phyloP scores from a whole-genome alignment of 2,888 invertebrate species.

The Hypomecis atomaria region DNA sequence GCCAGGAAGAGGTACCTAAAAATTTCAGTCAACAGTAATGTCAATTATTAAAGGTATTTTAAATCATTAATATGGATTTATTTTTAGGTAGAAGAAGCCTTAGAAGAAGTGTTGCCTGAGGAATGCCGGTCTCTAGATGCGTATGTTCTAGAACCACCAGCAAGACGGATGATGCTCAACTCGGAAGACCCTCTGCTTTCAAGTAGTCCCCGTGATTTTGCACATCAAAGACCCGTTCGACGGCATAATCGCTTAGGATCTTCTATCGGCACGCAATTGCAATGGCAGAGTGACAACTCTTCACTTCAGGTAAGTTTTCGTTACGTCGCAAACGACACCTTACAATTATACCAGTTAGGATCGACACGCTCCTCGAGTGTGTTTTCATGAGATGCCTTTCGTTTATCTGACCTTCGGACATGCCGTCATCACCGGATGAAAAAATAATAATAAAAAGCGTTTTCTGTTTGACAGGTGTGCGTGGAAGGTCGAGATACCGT shows the following conservation, averaged over 20 bases:
- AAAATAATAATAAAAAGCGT: no score
- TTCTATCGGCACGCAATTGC: slow-evolving; percentile 60
- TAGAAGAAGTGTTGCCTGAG: slow-evolving; percentile 93
- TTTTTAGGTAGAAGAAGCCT: slow-evolving; percentile 89
- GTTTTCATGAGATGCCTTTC: no score
- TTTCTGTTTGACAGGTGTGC: slow-evolving; percentile 64
- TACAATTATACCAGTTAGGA: no score
- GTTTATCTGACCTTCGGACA: no score
- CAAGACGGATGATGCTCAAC: slow-evolving; percentile 94
- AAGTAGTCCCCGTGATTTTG: slow-evolving; percentile 93
- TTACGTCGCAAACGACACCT: not conserved
- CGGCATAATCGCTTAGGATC: slow-evolving; percentile 63
- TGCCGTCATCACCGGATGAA: no score
- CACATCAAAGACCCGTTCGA: slow-evolving; percentile 69
- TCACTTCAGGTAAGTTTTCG: slow-evolving; percentile 66
- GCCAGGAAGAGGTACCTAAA: slow-evolving; percentile 88
- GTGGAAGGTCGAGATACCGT: slow-evolving; percentile 87
- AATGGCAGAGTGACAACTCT: slow-evolving; percentile 73
- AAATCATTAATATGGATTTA: slow-evolving; percentile 18
- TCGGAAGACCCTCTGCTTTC: slow-evolving; percentile 94
- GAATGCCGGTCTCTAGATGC: slow-evolving; percentile 87
- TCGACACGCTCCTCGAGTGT: no score
- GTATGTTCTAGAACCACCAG: slow-evolving; percentile 87
- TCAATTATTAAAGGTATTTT: not conserved
- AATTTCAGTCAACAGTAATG: not conserved